Conservation (phyloP, 2,113 vertebrate species). For the Paracanthobrama guichenoti region DNA sequence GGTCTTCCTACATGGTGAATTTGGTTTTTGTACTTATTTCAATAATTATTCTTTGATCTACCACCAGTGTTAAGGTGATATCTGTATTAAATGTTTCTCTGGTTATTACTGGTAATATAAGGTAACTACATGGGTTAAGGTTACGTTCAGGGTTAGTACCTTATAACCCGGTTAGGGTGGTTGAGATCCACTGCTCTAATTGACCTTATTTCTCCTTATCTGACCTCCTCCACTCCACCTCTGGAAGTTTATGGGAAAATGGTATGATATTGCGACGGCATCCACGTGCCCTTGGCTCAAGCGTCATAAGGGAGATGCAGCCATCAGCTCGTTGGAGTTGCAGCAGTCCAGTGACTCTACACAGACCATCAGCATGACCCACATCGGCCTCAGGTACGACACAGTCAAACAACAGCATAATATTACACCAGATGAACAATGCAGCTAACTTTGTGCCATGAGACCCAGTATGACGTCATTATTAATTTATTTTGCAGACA, state of each 20-base stretch:
- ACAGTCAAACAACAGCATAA: not conserved
- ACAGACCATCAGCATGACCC: slow-evolving; percentile 58
- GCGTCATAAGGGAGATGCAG: slow-evolving; percentile 64
- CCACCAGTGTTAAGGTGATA: not conserved
- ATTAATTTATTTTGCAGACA: slow-evolving; percentile 54
- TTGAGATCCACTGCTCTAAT: no score
- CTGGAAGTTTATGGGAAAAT: slow-evolving; percentile 82
- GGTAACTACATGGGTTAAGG: no score
- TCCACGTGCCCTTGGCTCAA: slow-evolving; percentile 76
- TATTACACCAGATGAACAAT: not conserved
- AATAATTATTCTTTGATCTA: no score
- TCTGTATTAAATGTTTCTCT: not conserved
- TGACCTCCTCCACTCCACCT: not conserved
- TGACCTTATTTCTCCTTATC: not conserved
- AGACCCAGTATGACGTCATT: not conserved
- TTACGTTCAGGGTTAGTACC: no score
- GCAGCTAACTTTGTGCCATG: not conserved
- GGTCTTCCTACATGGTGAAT: not conserved
- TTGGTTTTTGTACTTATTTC: not conserved
- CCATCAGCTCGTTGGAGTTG: slow-evolving; percentile 78
- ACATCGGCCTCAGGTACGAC: slow-evolving; percentile 58
- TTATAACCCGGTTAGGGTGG: no score
- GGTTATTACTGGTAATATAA: not conserved
- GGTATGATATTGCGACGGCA: slow-evolving; percentile 82
- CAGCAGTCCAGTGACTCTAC: slow-evolving; percentile 52